phyloP scores from a whole-genome alignment of 2,113 vertebrate species.

The Peromyscus californicus region DNA sequence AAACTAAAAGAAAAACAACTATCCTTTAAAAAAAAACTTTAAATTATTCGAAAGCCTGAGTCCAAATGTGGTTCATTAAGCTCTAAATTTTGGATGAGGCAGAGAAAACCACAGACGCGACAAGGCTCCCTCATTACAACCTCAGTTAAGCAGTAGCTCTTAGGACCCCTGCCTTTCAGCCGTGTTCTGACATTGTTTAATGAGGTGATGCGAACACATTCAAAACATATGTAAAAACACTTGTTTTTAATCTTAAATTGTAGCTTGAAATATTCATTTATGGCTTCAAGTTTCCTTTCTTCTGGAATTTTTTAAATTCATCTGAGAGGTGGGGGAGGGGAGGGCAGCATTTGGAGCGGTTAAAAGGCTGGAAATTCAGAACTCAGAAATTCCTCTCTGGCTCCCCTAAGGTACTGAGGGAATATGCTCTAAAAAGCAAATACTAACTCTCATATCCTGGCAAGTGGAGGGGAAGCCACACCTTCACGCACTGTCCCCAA shows the following conservation, averaged over 20 bases:
- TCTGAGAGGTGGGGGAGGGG: neutral
- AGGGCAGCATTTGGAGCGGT: neutral
- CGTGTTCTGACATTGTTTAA: constrained; percentile 51
- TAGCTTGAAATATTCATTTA: constrained; percentile 10
- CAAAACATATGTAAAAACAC: constrained; percentile 36
- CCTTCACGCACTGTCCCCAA: neutral
- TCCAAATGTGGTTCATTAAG: constrained; percentile 40
- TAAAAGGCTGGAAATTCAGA: constrained; percentile 28
- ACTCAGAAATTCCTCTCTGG: neutral
- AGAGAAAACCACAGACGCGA: neutral
- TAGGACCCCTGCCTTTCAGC: constrained; percentile 1
- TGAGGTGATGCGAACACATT: constrained; percentile 36
- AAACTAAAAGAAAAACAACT: constrained; percentile 2
- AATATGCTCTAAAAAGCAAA: constrained; percentile 30
- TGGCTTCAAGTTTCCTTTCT: constrained; percentile 26
- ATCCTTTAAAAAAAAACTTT: constrained; percentile 29
- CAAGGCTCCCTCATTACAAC: constrained; percentile 22
- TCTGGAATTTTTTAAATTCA: neutral
- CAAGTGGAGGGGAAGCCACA: neutral
- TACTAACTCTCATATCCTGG: neutral
- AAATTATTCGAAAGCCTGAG: constrained; percentile 53
- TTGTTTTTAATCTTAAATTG: constrained; percentile 7
- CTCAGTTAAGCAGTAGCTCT: constrained; percentile 38
- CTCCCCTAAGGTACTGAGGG: neutral
- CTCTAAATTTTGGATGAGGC: neutral